Conservation (phyloP, 1,140 invertebrate genomes). For the Drosophila asahinai region DNA sequence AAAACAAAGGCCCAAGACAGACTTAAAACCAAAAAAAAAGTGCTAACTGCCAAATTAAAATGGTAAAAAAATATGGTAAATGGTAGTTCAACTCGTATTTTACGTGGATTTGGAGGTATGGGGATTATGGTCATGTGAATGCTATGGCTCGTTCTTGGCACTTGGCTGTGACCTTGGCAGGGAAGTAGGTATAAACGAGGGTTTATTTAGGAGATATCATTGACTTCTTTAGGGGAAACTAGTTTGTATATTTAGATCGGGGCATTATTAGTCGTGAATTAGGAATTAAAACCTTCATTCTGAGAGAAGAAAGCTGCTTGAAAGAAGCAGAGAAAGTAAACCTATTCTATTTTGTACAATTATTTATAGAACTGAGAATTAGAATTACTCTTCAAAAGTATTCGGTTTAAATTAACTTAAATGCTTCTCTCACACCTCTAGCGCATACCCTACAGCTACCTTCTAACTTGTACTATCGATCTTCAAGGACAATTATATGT, state of each 20-base stretch:
- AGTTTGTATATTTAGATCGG: not conserved
- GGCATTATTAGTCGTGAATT: not conserved
- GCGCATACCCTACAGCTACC: too few relatives aligned
- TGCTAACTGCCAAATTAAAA: constrained; percentile 34
- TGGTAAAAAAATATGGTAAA: constrained; percentile 13
- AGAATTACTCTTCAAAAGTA: too few relatives aligned
- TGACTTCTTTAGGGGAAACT: not conserved
- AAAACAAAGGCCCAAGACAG: constrained; percentile 16
- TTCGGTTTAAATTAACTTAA: too few relatives aligned
- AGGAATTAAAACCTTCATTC: not conserved
- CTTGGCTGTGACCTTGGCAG: constrained; percentile 8
- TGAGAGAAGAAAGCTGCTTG: not conserved
- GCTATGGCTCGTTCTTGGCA: constrained; percentile 7
- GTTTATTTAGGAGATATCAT: not conserved
- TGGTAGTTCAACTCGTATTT: constrained; percentile 2
- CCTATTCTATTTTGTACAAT: too few relatives aligned
- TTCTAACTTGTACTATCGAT: too few relatives aligned
- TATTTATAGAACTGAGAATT: too few relatives aligned
- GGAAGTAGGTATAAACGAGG: not conserved
- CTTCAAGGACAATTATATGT: too few relatives aligned
- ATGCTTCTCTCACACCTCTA: too few relatives aligned
- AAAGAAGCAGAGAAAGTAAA: not conserved
- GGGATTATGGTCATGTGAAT: constrained; percentile 27
- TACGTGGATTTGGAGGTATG: not conserved
- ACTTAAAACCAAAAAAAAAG: constrained; percentile 17